A percentile compares a stretch with the other conserved stretches of the same genome.
Conservation (phyloP, 2,797 vertebrate genomes). For the Carcharodon carcharias region DNA sequence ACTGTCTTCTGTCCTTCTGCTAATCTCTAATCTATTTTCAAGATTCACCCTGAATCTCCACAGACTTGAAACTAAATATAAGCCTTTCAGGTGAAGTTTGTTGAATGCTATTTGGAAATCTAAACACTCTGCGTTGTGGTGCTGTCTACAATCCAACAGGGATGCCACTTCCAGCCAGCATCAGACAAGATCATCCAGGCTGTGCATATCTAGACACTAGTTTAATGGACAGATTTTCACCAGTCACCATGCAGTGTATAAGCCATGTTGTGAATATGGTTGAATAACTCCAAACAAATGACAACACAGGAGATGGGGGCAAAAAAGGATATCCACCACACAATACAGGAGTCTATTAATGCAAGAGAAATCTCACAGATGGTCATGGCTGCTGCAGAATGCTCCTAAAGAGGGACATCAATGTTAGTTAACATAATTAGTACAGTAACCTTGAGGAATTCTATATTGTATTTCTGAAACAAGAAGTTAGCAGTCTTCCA, state of each 20-base stretch:
- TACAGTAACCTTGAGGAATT: neutral
- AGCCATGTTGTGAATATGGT: neutral
- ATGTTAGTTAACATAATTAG: neutral
- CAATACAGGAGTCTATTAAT: conserved; percentile 65
- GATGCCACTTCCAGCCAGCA: neutral
- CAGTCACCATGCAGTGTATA: neutral
- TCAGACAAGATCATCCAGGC: neutral
- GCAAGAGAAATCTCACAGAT: conserved; percentile 62
- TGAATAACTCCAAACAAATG: neutral
- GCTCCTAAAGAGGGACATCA: conserved; percentile 53
- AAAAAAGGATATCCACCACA: conserved; percentile 75
- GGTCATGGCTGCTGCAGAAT: conserved; percentile 45
- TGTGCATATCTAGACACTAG: neutral
- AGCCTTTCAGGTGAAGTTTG: neutral
- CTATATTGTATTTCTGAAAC: neutral
- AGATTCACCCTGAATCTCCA: neutral
- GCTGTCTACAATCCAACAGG: neutral
- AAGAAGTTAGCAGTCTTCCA: neutral
- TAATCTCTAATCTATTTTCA: neutral
- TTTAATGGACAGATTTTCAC: neutral
- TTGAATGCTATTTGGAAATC: neutral
- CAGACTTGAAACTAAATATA: neutral
- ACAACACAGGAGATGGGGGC: neutral
- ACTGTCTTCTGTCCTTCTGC: too few species aligned
- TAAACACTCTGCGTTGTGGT: too few species aligned